Evolutionary conservation across 2,113 vertebrate species (phyloP), one percentile per base, ranked within the genome.

Genomic region (Athene cunicularia): DNA sequence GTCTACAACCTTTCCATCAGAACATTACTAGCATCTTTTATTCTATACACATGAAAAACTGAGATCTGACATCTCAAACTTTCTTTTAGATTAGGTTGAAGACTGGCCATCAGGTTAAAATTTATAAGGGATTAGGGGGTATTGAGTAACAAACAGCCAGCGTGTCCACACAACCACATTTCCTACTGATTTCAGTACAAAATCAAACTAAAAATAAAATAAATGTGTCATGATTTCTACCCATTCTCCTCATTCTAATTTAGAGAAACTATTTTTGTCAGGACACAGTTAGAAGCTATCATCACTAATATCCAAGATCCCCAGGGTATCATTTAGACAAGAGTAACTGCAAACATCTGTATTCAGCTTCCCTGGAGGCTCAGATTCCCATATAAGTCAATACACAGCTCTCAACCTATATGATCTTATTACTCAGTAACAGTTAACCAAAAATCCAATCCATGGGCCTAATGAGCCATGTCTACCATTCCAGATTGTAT

Each of bases 191-290:
- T 90, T 83, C 67, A 55, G 20, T 47, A 52, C 2, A 5, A 84
- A 55, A 16, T 71, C 22, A 52, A 37, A 26, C 37, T 76, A 63
- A 84, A 93, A 58, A n/a, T 23, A 5, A 37, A 49, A n/a, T 14
- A 87, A 86, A 49, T 4, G 3, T 47, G 8, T 18, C 35, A 63
- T 5, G 1, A 74, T 88, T 95, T 86, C 33, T 71, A 74, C 30
- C 15, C 6, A 50, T 86, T 93, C 60, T 77, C 15, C 22, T 66
- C 18, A 41, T 50, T 55, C 14, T 52, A 83, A 62, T 93, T 86
- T 88, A 80, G 35, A 83, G 32, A 80, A 96, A 74, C 39, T 88
- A 27, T 73, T 96, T 95, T 82, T 80, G 55, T 83, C 67, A 74
- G 73, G 59, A 81, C 20, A 21, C 17, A 75, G 39, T 86, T 79